Conservation (phyloP, 2,797 vertebrate species). For the Epinephelus awoara region DNA sequence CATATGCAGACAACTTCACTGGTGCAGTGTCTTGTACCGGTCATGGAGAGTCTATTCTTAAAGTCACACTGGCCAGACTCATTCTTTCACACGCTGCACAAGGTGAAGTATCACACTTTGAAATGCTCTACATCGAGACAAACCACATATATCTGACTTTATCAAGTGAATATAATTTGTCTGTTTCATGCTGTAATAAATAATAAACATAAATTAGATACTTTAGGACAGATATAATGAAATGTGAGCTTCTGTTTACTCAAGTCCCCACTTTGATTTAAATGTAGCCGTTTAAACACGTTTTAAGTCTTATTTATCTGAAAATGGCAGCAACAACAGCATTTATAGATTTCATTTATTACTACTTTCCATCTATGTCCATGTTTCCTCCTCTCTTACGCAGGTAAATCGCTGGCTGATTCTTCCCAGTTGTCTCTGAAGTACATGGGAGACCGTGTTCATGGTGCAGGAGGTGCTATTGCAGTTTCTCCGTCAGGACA, state of each 20-base stretch:
- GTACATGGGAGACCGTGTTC: slow-evolving; percentile 83
- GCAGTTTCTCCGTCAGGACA: slow-evolving; percentile 80
- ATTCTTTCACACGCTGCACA: slow-evolving; percentile 84
- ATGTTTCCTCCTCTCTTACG: neutral
- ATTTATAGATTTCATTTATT: neutral
- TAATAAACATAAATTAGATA: neutral
- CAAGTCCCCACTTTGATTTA: neutral
- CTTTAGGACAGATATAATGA: neutral
- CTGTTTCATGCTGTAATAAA: neutral
- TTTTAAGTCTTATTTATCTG: neutral
- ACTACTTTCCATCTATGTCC: slow-evolving; percentile 15
- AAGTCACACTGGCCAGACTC: slow-evolving; percentile 82
- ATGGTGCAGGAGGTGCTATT: slow-evolving; percentile 82
- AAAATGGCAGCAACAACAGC: neutral
- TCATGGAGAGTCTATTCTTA: slow-evolving; percentile 85
- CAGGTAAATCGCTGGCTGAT: slow-evolving; percentile 75
- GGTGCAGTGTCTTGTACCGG: slow-evolving; percentile 83
- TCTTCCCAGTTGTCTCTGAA: slow-evolving; percentile 75
- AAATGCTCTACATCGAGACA: neutral
- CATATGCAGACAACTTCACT: slow-evolving; percentile 78
- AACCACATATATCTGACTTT: neutral
- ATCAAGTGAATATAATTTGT: neutral
- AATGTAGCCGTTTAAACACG: neutral
- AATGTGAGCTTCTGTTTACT: neutral
- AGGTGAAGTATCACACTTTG: slow-evolving; percentile 67